Evolutionary conservation across 2,113 vertebrate species (phyloP).

Genomic region (Zingel zingel): DNA sequence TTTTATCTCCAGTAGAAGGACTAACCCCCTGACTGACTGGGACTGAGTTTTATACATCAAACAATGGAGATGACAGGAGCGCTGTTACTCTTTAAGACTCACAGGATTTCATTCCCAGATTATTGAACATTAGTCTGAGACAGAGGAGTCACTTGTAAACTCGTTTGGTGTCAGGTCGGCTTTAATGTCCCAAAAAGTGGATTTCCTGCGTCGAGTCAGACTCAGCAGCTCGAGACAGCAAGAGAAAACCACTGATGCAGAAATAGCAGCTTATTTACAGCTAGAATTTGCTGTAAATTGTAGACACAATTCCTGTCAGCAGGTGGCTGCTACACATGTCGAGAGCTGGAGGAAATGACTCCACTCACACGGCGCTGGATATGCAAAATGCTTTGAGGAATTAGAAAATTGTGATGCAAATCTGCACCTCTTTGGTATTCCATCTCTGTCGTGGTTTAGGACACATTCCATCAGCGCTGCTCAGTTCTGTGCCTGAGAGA

Average conservation of each 20-base stretch:
- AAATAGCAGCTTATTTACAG: constrained; percentile 22
- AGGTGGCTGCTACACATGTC: not conserved
- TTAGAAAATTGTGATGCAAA: not conserved
- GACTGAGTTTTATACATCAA: too few species aligned
- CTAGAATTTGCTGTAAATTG: not conserved
- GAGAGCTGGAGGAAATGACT: not conserved
- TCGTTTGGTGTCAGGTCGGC: too few species aligned
- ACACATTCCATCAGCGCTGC: not conserved
- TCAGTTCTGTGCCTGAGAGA: not conserved
- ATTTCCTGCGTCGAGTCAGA: constrained; percentile 14
- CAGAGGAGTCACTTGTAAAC: too few species aligned
- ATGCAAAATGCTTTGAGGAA: constrained; percentile 8
- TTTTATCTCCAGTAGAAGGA: too few species aligned
- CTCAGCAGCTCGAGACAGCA: constrained; percentile 7
- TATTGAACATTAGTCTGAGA: too few species aligned
- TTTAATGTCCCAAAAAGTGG: not conserved
- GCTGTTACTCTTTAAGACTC: too few species aligned
- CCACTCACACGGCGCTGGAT: not conserved
- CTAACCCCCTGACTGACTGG: too few species aligned
- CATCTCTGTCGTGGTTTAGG: not conserved
- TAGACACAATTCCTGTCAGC: not conserved
- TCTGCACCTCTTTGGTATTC: not conserved
- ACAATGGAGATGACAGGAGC: too few species aligned
- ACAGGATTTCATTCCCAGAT: too few species aligned
- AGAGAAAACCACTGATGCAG: constrained; percentile 23